Evolutionary conservation across 2,888 invertebrate genomes (phyloP).

Genomic region (Ametastegia equiseti): DNA sequence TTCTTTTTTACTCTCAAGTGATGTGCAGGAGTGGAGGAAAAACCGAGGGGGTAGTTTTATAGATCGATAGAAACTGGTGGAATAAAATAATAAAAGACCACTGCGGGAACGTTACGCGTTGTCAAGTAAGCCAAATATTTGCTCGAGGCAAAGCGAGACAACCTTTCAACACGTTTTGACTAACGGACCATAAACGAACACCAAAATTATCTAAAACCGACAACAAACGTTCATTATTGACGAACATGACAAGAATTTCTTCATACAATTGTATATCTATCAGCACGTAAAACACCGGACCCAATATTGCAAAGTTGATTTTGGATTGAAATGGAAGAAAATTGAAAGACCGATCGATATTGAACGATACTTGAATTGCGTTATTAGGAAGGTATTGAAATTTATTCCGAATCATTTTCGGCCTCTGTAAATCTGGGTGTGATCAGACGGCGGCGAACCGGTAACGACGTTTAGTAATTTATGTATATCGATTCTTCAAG

Average conservation of each 20-base stretch:
- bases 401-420: no score
- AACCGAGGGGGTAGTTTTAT: not conserved
- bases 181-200: not conserved
- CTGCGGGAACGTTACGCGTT: conserved; percentile 28
- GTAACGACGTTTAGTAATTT: not conserved
- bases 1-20: not conserved
- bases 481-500: not conserved
- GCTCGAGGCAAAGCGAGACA: conserved; percentile 37
- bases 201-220: no score
- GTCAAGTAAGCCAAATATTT: conserved; percentile 42
- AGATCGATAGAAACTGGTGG: conserved; percentile 30
- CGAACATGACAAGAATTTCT: no score
- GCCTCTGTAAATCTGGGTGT: no score
- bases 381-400: no score
- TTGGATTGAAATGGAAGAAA: no score
- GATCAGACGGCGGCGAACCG: not conserved
- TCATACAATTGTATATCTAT: no score
- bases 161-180: conserved; percentile 40
- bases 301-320: no score
- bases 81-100: conserved; percentile 42
- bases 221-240: no score
- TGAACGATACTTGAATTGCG: no score
- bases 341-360: no score
- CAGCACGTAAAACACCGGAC: no score
- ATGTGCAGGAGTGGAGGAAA: not conserved